phyloP scores from a whole-genome alignment of 2,797 vertebrate genomes.

The Spatula clypeata region DNA sequence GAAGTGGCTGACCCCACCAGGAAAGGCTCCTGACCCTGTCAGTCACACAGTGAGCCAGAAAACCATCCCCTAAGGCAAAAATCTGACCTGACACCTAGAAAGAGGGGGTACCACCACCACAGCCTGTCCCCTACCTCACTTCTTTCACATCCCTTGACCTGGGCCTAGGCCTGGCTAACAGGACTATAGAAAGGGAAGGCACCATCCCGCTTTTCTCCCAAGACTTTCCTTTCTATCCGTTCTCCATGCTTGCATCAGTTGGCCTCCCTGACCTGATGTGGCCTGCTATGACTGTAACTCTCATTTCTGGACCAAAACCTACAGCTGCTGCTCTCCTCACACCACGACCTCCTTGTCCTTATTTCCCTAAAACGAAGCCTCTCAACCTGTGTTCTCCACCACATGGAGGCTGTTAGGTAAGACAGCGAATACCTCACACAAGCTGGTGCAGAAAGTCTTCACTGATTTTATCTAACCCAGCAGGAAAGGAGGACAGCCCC shows the following conservation, averaged over 20 bases:
- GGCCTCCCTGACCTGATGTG: background rate
- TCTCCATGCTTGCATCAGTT: background rate
- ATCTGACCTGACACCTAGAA: background rate
- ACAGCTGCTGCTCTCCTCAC: background rate
- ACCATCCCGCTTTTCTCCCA: background rate
- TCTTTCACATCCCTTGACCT: background rate
- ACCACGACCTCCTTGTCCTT: background rate
- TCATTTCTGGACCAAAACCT: background rate
- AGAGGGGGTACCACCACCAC: accelerated
- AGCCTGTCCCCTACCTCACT: background rate
- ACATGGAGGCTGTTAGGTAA: background rate
- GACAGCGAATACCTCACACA: background rate
- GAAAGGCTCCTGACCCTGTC: background rate
- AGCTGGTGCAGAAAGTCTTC: background rate
- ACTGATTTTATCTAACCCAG: background rate
- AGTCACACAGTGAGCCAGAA: background rate
- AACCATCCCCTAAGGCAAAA: background rate
- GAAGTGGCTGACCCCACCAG: background rate
- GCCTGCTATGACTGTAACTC: background rate
- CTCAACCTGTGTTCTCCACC: background rate
- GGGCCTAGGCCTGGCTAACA: background rate
- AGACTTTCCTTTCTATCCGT: background rate
- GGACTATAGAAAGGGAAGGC: background rate
- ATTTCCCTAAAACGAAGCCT: background rate
- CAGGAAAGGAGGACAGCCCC: background rate